Conservation (phyloP, 2,888 invertebrate genomes). For the Digitonthophagus gazella region DNA sequence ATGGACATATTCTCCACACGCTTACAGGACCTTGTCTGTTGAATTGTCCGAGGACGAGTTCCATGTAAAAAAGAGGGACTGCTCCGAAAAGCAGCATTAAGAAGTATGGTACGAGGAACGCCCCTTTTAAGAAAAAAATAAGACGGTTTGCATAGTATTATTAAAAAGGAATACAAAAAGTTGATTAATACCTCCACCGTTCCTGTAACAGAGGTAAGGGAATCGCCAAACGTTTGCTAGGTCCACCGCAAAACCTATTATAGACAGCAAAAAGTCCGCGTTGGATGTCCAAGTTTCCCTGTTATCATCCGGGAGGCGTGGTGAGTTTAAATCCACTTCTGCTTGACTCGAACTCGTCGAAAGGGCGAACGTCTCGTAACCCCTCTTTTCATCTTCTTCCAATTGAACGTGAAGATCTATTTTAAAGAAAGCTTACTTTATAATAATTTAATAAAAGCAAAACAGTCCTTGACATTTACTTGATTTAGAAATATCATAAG, state of each 20-base stretch:
- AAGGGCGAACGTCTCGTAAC: constrained; percentile 48
- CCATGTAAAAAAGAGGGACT: constrained; percentile 77
- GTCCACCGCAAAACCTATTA: constrained; percentile 83
- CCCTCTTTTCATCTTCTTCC: constrained; percentile 49
- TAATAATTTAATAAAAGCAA: not conserved
- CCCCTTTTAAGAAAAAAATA: too few species aligned
- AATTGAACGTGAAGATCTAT: constrained; percentile 52
- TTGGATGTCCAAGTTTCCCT: constrained; percentile 81
- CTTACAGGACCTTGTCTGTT: constrained; percentile 75
- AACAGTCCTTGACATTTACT: not conserved
- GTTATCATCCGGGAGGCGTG: constrained; percentile 53
- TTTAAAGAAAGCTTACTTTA: too few species aligned
- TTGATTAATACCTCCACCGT: constrained; percentile 64
- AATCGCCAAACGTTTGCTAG: constrained; percentile 85
- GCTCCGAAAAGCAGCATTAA: constrained; percentile 75
- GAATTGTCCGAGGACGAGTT: constrained; percentile 73
- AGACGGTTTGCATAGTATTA: not conserved
- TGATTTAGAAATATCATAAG: not conserved
- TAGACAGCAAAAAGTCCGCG: constrained; percentile 77
- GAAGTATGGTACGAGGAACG: constrained; percentile 73
- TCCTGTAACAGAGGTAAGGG: constrained; percentile 75
- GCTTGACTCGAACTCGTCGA: constrained; percentile 50
- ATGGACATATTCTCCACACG: constrained; percentile 79
- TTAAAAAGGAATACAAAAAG: not conserved
- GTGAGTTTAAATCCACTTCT: constrained; percentile 48